A percentile compares a stretch with the other conserved stretches of the same genome.
Conservation (phyloP, 2,888 invertebrate species). For the Aspidiotus rigidus region DNA sequence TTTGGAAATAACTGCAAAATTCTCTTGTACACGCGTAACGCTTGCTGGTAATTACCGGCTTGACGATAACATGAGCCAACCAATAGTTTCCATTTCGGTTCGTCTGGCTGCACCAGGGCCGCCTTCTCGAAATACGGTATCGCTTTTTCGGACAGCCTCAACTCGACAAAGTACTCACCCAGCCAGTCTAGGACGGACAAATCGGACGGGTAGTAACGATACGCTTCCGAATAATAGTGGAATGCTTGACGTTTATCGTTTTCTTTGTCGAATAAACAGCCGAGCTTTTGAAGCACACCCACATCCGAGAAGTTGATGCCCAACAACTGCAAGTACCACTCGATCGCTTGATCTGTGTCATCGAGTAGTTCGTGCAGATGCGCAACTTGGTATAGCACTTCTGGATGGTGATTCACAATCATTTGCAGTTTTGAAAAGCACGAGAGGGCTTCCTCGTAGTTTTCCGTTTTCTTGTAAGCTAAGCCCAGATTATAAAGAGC, state of each 20-base stretch:
- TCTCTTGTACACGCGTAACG: constrained; percentile 70
- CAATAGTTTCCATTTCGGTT: constrained; percentile 76
- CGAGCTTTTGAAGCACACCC: constrained; percentile 76
- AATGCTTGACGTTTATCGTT: constrained; percentile 87
- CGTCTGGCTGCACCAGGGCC: constrained; percentile 63
- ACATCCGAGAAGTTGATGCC: constrained; percentile 83
- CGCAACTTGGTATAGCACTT: constrained; percentile 68
- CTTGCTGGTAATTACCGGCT: constrained; percentile 74
- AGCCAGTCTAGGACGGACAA: constrained; percentile 76
- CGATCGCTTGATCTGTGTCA: constrained; percentile 54
- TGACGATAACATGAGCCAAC: constrained; percentile 75
- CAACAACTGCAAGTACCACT: constrained; percentile 65
- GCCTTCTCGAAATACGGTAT: constrained; percentile 72
- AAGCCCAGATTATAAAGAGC: constrained; percentile 63
- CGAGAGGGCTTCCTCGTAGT: constrained; percentile 65
- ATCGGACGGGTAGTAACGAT: constrained; percentile 60
- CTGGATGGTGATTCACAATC: constrained; percentile 60
- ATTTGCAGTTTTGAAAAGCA: constrained; percentile 68
- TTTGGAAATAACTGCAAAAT: constrained; percentile 87
- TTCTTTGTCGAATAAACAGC: constrained; percentile 77
- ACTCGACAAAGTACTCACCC: constrained; percentile 78
- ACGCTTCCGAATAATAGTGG: constrained; percentile 70
- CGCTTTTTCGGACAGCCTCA: constrained; percentile 81
- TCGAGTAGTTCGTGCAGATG: constrained; percentile 61
- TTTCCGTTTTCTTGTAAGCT: constrained; percentile 38